Base-by-base conservation (phyloP, 2,888 invertebrate genomes). In the Omphaloscelis lunosa region DNA sequence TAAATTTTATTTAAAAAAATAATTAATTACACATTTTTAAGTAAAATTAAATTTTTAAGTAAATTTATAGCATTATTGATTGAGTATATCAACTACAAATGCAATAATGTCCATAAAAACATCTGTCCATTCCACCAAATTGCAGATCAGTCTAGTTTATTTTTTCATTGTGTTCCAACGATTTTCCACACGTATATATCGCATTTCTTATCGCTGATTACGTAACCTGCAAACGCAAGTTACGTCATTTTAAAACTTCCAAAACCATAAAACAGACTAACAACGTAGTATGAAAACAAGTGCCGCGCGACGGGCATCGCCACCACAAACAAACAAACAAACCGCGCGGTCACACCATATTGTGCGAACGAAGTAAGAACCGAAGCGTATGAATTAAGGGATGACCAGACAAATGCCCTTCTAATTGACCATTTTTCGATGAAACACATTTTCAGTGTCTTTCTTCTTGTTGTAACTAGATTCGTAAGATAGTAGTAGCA, bases 211-310 rank as follows among this genome's bases (percentile, higher is more conserved):
- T 83, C 73, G 59, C 34, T 73, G 69, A 56, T 69, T 75, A 75
- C 63, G 67, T 72, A 77, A 71, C 51, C 34, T 29, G 56, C 67
- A 70, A 82, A 72, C 75, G 79, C 67, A 78, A 48, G 70, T 79
- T 83, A 66, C 80, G 75, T 88, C 75, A 83, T 73, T 74, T 34
- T 39, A 72, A 76, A 82, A 74, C 62, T 77, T 79, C 77, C 79
- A 79, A 80, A 75, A 51, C 76, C 77, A 66, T 87, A 72, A 77
- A 81, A 78, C 69, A 39, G 62, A 72, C 58, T 53, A 63, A 51
- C 39, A 51, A 70, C 34, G 56, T 61, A 56, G 41, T 66, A 71
- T 39, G 51, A 58, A 79, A 79, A 72, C 58, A 61, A 59, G n/a
- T 48, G 63, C 58, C 80, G 63, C 62, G 51, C 51, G 51, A 34